Evolutionary conservation across 2,113 vertebrate genomes (phyloP).

Genomic region (crab-eating macaque (Macaca fascicularis)): T2T-MFA8v1.1 NC_088387.1:88847001-88847500

Average conservation of each 20-base stretch:
- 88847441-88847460: neutral
- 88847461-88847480: neutral
- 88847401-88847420: neutral
- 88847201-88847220: neutral
- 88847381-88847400: neutral
- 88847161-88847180: slow-evolving; percentile 21
- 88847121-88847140: neutral
- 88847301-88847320: neutral
- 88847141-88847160: neutral
- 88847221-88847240: neutral
- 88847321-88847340: neutral
- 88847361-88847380: neutral
- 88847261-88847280: neutral
- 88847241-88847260: neutral
- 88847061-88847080: neutral
- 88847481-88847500: neutral
- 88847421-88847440: neutral
- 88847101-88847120: neutral
- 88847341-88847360: neutral
- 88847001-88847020: neutral
- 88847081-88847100: neutral
- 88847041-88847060: neutral
- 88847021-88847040: neutral
- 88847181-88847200: neutral
- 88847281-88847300: neutral